Evolutionary conservation across 1,140 invertebrate genomes (phyloP), one percentile per base, ranked within the genome.

Genomic region (Berghia stephanieae): DNA sequence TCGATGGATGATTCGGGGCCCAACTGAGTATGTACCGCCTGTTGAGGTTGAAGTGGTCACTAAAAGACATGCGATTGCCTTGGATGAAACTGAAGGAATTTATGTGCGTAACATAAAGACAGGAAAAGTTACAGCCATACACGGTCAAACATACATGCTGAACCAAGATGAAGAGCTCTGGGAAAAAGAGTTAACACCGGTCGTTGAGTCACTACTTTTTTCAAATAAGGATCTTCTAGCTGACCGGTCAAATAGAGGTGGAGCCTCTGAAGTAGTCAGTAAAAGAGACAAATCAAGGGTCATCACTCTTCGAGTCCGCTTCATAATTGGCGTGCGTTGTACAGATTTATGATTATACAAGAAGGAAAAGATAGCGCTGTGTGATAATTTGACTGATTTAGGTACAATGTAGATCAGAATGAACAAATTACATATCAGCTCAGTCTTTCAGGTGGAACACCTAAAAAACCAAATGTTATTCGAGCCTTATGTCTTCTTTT

Each of bases 71-170:
- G 87, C 90, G 16, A 91, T 91, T 46, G 87, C 90, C 55, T 77
- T 91, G 31, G 90, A 91, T 86, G 88, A 89, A 57, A 91, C 89
- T 80, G 90, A 91, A 80, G 90, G 90, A 43, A 90, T 91, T 52
- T 91, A 91, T 83, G 88, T 91, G n/a, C 72, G 90, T 40, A 85
- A 91, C 78, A 85, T 89, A 3, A 90, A 90, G 78, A 88, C 85
- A 76, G 90, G 90, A 24, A 82, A 86, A 52, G 88, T 90, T 21
- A 82, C 89, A 55, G 83, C 88, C 24, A 83, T 91, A n/a, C 85
- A 82, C 55, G 90, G 89, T 13, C 69, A 84, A 44, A 90, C 90
- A 2, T 91, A 91, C 81, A 91, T 91, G 89, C 79, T 91, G 8
- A 89, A 83, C 31, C 85, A 90, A 80, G 88, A 91, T 81, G 90